Base-by-base conservation (phyloP, 2,113 vertebrate genomes). In the Phyllostomus hastatus region DNA sequence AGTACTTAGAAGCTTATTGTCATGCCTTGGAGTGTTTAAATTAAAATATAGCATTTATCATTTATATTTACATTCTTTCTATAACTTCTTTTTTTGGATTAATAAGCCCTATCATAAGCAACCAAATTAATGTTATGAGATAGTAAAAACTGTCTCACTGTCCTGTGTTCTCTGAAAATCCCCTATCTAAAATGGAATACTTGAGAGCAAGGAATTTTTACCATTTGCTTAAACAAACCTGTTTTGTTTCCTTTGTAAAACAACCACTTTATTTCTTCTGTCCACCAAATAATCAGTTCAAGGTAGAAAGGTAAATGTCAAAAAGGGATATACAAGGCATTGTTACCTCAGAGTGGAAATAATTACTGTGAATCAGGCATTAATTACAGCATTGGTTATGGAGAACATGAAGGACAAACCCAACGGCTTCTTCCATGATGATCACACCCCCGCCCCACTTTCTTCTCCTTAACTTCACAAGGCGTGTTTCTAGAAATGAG, bases 1-100 rank as follows among this genome's bases (percentile, higher is more conserved):
- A 67, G 41, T 41, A 57, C 19, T 85, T 73, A 91, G 43, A 72
- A 50, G 31, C 43, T 78, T 93, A 73, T 20, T 64, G 41, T 83
- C 46, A 80, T 90, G 92, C 72, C 67, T 79, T 83, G 69, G 19
- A 24, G 12, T 46, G 12, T 59, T 97, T 95, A 95, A 93, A 67
- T 86, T 83, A 90, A 96, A 95, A 41, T 22, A n/a, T 66, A 43
- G 41, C 48, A 61, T 69, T 61, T 84, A 82, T 59, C 33, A 73
- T 1, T 88, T 80, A 38, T 89, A 67, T 66, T 92, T 91, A 46
- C 26, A 83, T 14, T 90, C 3, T 84, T 70, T 4, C 10, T 28
- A 33, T 84, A 70, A 38, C 41, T 88, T 90, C 20, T 5, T 54
- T 52, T 81, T 87, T 84, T 87, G 4, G 19, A 83, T 92, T 80